Evolutionary conservation across 2,888 invertebrate species (phyloP).

Genomic region (Scaeva pyrastri): DNA sequence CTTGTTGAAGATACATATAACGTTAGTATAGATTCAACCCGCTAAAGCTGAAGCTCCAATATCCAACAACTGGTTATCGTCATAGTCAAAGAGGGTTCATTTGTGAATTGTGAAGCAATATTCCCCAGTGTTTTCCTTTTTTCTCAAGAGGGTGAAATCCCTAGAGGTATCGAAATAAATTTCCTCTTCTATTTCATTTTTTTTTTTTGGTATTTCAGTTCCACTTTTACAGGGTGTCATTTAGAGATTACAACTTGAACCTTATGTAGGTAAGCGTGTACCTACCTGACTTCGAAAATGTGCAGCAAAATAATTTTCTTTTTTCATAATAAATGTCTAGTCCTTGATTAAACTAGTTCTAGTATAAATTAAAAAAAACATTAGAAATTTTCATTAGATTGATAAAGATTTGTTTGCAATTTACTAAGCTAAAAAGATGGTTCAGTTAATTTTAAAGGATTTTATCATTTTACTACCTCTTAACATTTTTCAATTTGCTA

Average conservation of each 20-base stretch:
- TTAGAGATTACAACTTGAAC: background rate
- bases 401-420: no score
- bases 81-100: constrained; percentile 59
- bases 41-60: background rate
- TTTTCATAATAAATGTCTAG: no score
- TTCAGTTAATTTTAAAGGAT: no score
- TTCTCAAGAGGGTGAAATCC: constrained; percentile 79
- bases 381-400: no score
- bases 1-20: background rate
- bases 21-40: background rate
- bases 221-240: constrained; percentile 12
- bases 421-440: no score
- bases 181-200: constrained; percentile 63
- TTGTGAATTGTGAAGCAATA: constrained; percentile 75
- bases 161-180: constrained; percentile 77
- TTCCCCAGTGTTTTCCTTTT: constrained; percentile 78
- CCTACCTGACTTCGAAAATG: no score
- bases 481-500: no score
- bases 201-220: constrained; percentile 37
- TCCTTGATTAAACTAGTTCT: no score
- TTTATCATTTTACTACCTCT: no score
- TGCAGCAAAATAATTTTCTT: no score
- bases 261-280: background rate
- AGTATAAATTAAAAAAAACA: no score
- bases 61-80: background rate